phyloP scores from a whole-genome alignment of 1,140 invertebrate genomes.

The Calosoma granatense region DNA sequence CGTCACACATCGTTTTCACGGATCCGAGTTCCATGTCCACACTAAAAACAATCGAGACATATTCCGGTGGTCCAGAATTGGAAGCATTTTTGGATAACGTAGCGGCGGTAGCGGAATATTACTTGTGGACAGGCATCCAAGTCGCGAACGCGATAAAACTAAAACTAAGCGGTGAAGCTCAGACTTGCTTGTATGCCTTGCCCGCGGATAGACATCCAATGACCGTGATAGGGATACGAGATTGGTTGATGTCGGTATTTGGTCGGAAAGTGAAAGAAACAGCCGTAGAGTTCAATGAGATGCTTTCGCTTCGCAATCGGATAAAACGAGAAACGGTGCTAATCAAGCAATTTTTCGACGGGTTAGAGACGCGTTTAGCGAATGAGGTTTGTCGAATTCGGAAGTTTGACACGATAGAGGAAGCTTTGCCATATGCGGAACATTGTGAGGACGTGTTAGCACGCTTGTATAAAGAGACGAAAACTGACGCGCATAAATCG shows the following conservation, averaged over 20 bases:
- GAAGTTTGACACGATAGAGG: not conserved
- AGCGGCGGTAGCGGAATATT: not conserved
- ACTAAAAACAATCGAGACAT: not conserved
- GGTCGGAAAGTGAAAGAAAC: too few species aligned
- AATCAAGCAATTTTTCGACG: not conserved
- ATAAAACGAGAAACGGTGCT: not conserved
- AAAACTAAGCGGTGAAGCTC: not conserved
- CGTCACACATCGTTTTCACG: not conserved
- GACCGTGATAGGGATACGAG: not conserved
- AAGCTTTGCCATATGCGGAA: not conserved
- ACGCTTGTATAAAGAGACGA: not conserved
- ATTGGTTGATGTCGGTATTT: not conserved
- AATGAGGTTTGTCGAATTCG: not conserved
- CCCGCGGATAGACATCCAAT: not conserved
- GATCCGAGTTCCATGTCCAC: not conserved
- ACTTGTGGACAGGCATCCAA: not conserved
- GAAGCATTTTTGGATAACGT: not conserved
- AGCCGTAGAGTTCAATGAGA: not conserved
- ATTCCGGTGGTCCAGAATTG: not conserved
- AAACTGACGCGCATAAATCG: not conserved
- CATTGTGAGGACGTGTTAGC: not conserved
- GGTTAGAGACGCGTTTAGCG: not conserved
- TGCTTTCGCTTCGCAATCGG: not conserved
- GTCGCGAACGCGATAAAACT: not conserved
- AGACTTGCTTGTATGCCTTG: not conserved